phyloP scores from a whole-genome alignment of 2,113 vertebrate species.

The Elaphurus davidianus region DNA sequence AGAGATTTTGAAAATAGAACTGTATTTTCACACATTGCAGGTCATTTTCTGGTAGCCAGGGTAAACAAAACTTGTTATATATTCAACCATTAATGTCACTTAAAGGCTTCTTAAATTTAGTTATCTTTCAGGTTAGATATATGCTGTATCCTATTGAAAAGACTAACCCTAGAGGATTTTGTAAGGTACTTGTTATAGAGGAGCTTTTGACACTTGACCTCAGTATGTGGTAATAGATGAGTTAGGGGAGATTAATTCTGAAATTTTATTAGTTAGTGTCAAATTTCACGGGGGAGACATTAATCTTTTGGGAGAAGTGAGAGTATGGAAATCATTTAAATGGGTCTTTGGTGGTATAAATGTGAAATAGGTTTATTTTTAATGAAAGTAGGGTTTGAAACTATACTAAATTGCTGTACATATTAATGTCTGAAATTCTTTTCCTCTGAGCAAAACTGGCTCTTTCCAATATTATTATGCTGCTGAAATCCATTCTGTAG shows the following conservation, averaged over 20 bases:
- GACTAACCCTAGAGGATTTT: not conserved
- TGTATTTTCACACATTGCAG: not conserved
- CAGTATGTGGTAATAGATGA: not conserved
- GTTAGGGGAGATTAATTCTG: not conserved
- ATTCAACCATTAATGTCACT: not conserved
- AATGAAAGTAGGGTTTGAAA: constrained; percentile 24
- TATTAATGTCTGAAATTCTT: constrained; percentile 31
- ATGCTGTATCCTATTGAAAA: not conserved
- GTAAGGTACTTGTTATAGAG: not conserved
- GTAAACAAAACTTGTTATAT: not conserved
- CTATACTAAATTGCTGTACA: not conserved
- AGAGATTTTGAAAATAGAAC: not conserved
- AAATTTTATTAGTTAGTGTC: not conserved
- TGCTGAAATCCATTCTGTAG: not conserved
- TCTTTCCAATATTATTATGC: not conserved
- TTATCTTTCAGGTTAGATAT: not conserved
- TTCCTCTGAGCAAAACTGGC: not conserved
- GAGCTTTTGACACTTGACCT: not conserved
- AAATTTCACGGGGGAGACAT: not conserved
- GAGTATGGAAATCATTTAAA: not conserved
- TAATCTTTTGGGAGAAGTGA: not conserved
- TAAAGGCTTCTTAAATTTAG: not conserved
- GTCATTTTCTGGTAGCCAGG: not conserved
- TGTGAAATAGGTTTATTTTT: constrained; percentile 1
- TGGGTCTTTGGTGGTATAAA: not conserved